Evolutionary conservation across 2,113 vertebrate genomes (phyloP).

Genomic region (Lanius ludovicianus): DNA sequence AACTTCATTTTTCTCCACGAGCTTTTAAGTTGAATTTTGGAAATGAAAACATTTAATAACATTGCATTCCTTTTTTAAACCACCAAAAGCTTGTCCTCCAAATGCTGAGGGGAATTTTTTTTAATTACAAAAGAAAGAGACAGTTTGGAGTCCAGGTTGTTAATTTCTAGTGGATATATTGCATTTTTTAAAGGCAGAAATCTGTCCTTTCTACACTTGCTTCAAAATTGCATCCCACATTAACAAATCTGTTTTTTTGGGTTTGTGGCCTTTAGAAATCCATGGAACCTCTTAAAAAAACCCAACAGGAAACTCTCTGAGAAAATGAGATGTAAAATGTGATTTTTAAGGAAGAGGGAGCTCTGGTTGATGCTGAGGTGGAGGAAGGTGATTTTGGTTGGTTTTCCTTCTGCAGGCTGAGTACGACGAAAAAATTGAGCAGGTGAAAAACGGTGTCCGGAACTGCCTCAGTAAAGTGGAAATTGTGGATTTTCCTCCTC

Average conservation of each 20-base stretch:
- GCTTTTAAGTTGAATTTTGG: neutral
- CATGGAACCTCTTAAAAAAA: neutral
- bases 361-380: neutral
- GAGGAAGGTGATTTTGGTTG: neutral
- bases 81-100: neutral
- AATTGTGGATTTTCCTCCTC: conserved; percentile 9
- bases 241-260: neutral
- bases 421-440: conserved; percentile 78
- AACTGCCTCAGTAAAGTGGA: conserved; percentile 45
- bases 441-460: conserved; percentile 67
- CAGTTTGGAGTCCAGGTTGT: neutral
- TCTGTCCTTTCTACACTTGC: neutral
- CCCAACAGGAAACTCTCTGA: neutral
- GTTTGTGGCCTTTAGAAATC: neutral
- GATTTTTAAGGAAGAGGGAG: neutral
- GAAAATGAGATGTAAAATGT: neutral
- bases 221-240: neutral
- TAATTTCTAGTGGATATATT: neutral
- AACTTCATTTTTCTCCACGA: neutral
- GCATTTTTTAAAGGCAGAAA: neutral
- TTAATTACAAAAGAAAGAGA: neutral
- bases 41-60: neutral
- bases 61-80: neutral
- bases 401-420: conserved; percentile 63
- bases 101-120: neutral